Conservation (phyloP, 2,113 vertebrate species). For the Lepus europaeus region DNA sequence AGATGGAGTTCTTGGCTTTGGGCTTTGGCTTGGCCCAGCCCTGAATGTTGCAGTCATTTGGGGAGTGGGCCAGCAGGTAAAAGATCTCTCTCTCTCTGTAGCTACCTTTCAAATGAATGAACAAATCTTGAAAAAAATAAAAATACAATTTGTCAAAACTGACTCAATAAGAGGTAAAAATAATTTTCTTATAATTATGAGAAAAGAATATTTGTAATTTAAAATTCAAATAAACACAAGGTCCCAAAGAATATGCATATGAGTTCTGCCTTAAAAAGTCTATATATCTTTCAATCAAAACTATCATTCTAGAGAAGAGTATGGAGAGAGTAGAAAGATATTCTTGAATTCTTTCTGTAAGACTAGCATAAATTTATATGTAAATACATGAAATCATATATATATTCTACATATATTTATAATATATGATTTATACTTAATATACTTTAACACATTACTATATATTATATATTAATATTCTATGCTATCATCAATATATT, state of each 20-base stretch:
- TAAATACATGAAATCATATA: too few species aligned
- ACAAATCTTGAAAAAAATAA: not conserved
- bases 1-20: too few species aligned
- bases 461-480: too few species aligned
- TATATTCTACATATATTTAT: too few species aligned
- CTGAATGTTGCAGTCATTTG: too few species aligned
- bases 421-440: too few species aligned
- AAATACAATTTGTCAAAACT: not conserved
- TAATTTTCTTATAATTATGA: not conserved
- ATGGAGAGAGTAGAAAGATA: not conserved
- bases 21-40: too few species aligned
- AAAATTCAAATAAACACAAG: slow-evolving; percentile 2
- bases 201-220: not conserved
- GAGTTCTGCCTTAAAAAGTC: not conserved
- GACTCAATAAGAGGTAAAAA: slow-evolving; percentile 19
- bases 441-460: too few species aligned
- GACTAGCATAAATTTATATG: not conserved
- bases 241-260: not conserved
- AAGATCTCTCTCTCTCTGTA: too few species aligned
- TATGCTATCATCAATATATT: too few species aligned
- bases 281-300: not conserved
- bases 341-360: not conserved
- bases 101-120: too few species aligned
- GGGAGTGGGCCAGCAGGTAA: too few species aligned
- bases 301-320: not conserved